Base-by-base conservation (phyloP, 2,888 invertebrate genomes). In the Heteromyza rotundicornis region DNA sequence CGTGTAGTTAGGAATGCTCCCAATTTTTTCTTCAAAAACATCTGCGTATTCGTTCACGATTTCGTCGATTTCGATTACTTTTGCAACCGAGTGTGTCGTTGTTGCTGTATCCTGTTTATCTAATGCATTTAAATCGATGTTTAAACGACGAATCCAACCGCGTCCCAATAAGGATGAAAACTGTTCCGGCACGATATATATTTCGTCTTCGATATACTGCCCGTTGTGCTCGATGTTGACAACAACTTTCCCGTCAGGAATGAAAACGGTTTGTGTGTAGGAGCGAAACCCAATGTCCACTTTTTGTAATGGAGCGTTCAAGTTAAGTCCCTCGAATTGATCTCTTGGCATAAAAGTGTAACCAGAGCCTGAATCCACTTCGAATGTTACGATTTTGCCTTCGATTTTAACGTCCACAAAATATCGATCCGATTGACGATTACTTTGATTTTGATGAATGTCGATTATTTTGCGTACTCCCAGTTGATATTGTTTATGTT, bases 261-360 rank as follows among this genome's bases (percentile, higher is more conserved):
- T n/a, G 27, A 64, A 64, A 12, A 51, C 32, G 16, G 59, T 40
- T 36, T 59, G 59, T 8, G 63, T 59, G 44, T 65, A 64, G 2
- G 65, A 65, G 8, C 53, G 49, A 51, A 65, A 63, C 8, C 10
- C 14, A 32, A 53, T 53, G n/a, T 55, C 44, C 16, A 57, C 23
- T 59, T 49, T 17, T 10, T 57, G 24, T 3, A 65, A 14, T 12
- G 61, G 57, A 1, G 52, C 10, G 27, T 27, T 61, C 24, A 61
- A 44, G 10, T 63, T 32, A 2, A 59, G 52, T 22, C 47, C 16
- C 7, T 12, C 3, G 32, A 59, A 53, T 55, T 19, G 27, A 32
- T 54, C 44, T 50, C 60, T 60, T 14, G 62, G 62, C 12, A 64
- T 44, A 50, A 64, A 62, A 12, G 57, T 54, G 27, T 54, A 64